phyloP scores from a whole-genome alignment of 2,797 vertebrate genomes.

The Amblyraja radiata region DNA sequence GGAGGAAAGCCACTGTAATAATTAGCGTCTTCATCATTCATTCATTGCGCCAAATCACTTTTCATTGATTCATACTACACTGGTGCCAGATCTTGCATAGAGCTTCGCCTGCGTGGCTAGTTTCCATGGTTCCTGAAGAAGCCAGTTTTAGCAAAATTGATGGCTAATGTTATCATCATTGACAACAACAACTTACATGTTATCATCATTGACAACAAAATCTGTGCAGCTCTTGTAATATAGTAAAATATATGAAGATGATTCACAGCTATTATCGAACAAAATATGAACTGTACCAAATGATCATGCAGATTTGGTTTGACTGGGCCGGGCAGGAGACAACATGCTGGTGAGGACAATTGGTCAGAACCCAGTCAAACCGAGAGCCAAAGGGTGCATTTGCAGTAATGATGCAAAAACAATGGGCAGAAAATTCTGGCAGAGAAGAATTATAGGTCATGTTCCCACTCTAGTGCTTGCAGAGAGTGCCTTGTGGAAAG shows the following conservation, averaged over 20 bases:
- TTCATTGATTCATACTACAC: not conserved
- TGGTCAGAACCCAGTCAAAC: not conserved
- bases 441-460: not conserved
- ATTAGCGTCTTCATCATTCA: conserved; percentile 8
- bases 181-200: too few relatives aligned
- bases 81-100: not conserved
- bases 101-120: not conserved
- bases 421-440: not conserved
- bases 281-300: too few relatives aligned
- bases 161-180: not conserved
- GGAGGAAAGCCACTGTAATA: not conserved
- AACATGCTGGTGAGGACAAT: not conserved
- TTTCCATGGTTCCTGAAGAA: conserved; percentile 4
- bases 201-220: too few relatives aligned
- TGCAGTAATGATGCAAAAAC: too few relatives aligned
- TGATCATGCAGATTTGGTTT: too few relatives aligned
- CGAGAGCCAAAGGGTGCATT: not conserved
- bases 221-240: too few relatives aligned
- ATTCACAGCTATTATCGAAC: too few relatives aligned
- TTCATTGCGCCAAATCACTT: conserved; percentile 16
- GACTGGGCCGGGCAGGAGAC: too few relatives aligned
- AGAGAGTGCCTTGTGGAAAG: not conserved
- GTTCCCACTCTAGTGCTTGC: not conserved
- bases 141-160: not conserved
- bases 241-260: too few relatives aligned